Evolutionary conservation across 2,113 vertebrate genomes (phyloP).

Genomic region (Strix uralensis): DNA sequence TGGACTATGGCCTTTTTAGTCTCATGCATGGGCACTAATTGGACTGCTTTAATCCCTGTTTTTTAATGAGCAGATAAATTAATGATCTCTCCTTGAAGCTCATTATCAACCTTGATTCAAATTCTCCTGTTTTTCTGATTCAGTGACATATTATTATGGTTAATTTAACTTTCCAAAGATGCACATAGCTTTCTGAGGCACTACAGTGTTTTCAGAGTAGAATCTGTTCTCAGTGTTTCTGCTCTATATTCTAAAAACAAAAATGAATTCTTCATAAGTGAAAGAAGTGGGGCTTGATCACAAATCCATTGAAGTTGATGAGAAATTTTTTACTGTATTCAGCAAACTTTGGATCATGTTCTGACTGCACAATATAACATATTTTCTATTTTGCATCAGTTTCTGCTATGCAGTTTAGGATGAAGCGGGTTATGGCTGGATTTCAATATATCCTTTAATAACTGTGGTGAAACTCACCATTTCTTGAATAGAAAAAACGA

Average conservation of each 20-base stretch:
- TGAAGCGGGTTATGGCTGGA: background rate
- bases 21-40: constrained; percentile 10
- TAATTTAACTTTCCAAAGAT: constrained; percentile 34
- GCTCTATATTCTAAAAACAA: constrained; percentile 66
- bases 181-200: background rate
- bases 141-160: background rate
- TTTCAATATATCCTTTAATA: background rate
- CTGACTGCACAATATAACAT: background rate
- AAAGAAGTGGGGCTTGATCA: background rate
- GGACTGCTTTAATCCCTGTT: background rate
- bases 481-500: background rate
- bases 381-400: background rate
- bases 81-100: background rate
- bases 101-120: constrained; percentile 40
- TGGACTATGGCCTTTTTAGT: background rate
- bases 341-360: background rate
- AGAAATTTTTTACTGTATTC: background rate
- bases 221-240: constrained; percentile 40
- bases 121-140: constrained; percentile 1
- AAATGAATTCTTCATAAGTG: background rate
- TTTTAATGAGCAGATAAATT: constrained; percentile 49
- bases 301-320: background rate
- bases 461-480: background rate
- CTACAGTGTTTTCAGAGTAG: background rate
- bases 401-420: background rate